phyloP scores from a whole-genome alignment of 2,888 invertebrate genomes.

The Cylloceria caligata region DNA sequence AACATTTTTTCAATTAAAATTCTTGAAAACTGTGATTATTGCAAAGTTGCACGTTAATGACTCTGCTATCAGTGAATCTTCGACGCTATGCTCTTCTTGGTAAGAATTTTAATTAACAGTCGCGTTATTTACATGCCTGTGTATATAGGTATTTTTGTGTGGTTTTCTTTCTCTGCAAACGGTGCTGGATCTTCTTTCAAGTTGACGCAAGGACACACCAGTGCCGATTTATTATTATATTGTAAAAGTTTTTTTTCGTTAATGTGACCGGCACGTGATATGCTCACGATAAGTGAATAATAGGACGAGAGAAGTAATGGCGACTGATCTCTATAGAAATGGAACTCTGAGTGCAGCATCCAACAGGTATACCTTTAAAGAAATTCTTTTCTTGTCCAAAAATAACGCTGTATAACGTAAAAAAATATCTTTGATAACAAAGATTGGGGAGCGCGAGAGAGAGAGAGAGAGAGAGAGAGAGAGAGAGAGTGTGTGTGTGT shows the following conservation, averaged over 20 bases:
- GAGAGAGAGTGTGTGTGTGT: background rate
- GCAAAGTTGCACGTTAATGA: background rate
- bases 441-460: constrained; percentile 15
- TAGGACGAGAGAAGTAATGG: constrained; percentile 74
- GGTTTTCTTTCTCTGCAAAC: background rate
- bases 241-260: constrained; percentile 8
- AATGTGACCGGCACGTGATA: constrained; percentile 40
- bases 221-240: background rate
- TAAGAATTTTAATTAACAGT: no score
- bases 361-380: constrained; percentile 74
- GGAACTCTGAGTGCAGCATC: constrained; percentile 78
- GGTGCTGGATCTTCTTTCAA: background rate
- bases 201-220: background rate
- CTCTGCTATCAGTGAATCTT: no score
- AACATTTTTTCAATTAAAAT: no score
- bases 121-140: background rate
- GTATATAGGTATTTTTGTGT: constrained; percentile 14
- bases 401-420: background rate
- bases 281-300: constrained; percentile 61
- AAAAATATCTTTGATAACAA: background rate
- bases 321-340: constrained; percentile 81
- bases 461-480: constrained; percentile 8
- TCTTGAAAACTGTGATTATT: background rate
- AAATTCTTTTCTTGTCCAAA: constrained; percentile 6
- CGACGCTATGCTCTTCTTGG: background rate